Evolutionary conservation across 2,888 invertebrate species (phyloP).

Genomic region (Microchrysa polita): DNA sequence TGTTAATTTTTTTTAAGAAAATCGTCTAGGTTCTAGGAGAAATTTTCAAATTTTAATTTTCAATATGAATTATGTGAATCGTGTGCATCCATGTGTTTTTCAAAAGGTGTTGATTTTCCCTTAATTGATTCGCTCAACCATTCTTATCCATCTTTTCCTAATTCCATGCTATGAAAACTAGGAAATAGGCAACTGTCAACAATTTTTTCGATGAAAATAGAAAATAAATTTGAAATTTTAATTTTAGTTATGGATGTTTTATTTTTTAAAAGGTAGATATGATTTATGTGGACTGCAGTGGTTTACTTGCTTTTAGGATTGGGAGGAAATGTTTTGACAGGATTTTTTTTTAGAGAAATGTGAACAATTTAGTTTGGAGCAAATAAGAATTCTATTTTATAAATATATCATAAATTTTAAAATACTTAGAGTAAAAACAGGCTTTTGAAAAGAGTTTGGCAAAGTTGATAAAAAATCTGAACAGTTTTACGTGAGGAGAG

Average conservation of each 20-base stretch:
- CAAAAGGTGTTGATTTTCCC: slow-evolving; percentile 29
- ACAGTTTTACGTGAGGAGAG: too few species aligned
- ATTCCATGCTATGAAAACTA: too few species aligned
- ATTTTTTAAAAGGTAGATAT: slow-evolving; percentile 11
- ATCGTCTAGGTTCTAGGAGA: too few species aligned
- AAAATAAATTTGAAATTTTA: slow-evolving; percentile 20
- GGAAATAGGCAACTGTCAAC: slow-evolving; percentile 25
- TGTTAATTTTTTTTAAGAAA: slow-evolving; percentile 14
- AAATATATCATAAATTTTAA: too few species aligned
- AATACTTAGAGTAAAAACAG: too few species aligned
- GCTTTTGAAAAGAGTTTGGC: too few species aligned
- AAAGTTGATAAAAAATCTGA: too few species aligned
- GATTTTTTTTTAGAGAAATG: too few species aligned
- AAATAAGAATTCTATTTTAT: too few species aligned
- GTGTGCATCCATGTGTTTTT: slow-evolving; percentile 8
- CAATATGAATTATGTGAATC: slow-evolving; percentile 7
- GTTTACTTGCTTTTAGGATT: not conserved
- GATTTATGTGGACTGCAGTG: slow-evolving; percentile 7
- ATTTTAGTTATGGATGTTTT: not conserved
- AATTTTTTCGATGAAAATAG: slow-evolving; percentile 3
- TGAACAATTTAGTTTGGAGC: too few species aligned
- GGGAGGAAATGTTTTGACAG: too few species aligned
- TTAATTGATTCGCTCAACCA: slow-evolving; percentile 8
- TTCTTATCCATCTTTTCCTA: not conserved
- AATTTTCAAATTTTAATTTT: not conserved